Conservation (phyloP, 53 echinoderm and acorn worm genomes). For the Luidia sarsii region DNA sequence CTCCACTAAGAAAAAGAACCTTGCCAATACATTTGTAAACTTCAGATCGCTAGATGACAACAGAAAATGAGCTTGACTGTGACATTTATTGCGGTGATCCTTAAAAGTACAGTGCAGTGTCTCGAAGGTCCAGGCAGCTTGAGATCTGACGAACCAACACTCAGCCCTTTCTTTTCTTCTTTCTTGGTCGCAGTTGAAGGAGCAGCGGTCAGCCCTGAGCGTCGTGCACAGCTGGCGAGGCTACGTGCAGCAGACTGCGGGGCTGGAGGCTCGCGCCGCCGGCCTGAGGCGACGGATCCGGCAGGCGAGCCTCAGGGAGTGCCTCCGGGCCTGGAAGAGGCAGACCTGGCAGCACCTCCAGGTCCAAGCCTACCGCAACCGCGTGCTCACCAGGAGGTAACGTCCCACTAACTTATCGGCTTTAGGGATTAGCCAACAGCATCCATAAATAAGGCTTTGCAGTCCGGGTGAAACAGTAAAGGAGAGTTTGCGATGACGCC, state of each 20-base stretch:
- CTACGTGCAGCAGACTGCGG: conserved; percentile 23
- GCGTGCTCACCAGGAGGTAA: conserved; percentile 21
- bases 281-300: conserved; percentile 27
- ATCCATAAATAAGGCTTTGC: too few relatives aligned
- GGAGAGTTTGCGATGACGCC: too few relatives aligned
- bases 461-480: too few relatives aligned
- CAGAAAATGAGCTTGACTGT: too few relatives aligned
- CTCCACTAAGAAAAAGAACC: too few relatives aligned
- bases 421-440: neutral
- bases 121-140: too few relatives aligned
- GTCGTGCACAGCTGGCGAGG: conserved; percentile 53
- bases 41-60: too few relatives aligned
- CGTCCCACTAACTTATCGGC: neutral
- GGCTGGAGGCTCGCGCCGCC: conserved; percentile 29
- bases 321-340: conserved; percentile 71
- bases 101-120: too few relatives aligned
- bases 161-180: neutral
- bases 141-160: too few relatives aligned
- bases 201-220: conserved; percentile 25
- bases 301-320: conserved; percentile 50
- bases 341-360: conserved; percentile 21
- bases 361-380: conserved; percentile 18
- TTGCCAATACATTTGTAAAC: too few relatives aligned
- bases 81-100: too few relatives aligned
- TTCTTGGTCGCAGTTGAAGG: conserved; percentile 2